A percentile compares a stretch with the other conserved stretches of the same genome.
phyloP scores from a whole-genome alignment of 2,888 invertebrate genomes.

The Melanchra persicariae region DNA sequence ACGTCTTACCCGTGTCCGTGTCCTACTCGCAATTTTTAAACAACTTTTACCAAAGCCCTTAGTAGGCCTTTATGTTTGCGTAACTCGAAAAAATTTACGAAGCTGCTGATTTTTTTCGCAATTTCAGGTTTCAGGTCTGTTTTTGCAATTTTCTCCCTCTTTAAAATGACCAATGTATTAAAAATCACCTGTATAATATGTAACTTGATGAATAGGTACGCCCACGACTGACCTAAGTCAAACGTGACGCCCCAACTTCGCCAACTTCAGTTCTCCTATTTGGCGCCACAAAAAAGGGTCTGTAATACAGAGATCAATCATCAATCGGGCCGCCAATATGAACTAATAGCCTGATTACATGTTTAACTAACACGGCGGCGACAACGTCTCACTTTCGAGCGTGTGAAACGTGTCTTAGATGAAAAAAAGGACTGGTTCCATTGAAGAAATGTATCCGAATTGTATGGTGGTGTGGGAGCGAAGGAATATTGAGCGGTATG shows the following conservation, averaged over 20 bases:
- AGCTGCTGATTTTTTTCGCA: too few relatives aligned
- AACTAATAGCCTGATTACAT: conserved; percentile 77
- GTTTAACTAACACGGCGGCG: conserved; percentile 67
- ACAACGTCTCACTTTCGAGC: conserved; percentile 80
- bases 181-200: background rate
- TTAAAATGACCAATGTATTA: background rate
- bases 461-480: conserved; percentile 79
- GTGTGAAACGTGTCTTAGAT: conserved; percentile 80
- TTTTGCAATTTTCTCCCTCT: background rate
- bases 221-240: background rate
- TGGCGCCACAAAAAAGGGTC: conserved; percentile 68
- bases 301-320: conserved; percentile 76
- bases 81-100: too few relatives aligned
- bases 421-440: conserved; percentile 72
- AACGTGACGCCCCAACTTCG: too few relatives aligned
- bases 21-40: too few relatives aligned
- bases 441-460: conserved; percentile 83
- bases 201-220: too few relatives aligned
- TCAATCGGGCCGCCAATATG: conserved; percentile 76
- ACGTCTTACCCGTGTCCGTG: too few relatives aligned
- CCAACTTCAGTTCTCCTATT: conserved; percentile 40
- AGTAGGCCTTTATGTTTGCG: too few relatives aligned
- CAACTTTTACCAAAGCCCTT: too few relatives aligned
- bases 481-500: conserved; percentile 79
- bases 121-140: too few relatives aligned